These are phyloP conservation scores for Tanypteryx hageni DNA, from an alignment of 2,888 invertebrate genomes.

Conservation along the genomic window DNA sequence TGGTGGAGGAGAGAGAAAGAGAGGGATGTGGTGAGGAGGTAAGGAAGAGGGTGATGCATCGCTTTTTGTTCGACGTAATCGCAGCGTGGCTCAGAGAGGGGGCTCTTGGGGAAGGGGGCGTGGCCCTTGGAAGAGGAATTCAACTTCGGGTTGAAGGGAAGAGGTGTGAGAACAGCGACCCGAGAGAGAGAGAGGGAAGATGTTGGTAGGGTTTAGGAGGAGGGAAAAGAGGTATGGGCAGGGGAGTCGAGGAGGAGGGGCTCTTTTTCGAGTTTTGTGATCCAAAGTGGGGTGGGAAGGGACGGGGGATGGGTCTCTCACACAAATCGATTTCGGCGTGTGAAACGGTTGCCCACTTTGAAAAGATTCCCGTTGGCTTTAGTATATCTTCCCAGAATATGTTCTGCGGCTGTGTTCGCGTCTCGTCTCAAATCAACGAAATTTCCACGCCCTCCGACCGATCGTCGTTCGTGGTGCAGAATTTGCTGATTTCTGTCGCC, in stretches of 20 bases:
- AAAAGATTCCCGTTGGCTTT: not conserved
- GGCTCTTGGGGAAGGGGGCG: not conserved
- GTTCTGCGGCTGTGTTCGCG: not conserved
- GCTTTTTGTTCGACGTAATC: not conserved
- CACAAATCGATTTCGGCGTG: conserved; percentile 12
- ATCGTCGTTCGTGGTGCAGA: too few species aligned
- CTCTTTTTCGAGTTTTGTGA: not conserved
- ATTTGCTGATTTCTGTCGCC: too few species aligned
- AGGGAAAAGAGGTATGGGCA: not conserved
- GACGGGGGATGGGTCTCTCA: conserved; percentile 16
- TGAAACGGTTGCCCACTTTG: conserved; percentile 10
- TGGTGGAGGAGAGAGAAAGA: too few species aligned
- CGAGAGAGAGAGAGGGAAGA: too few species aligned
- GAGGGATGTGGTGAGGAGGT: too few species aligned
- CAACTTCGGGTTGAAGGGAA: not conserved
- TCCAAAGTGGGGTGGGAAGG: not conserved
- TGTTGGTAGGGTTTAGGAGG: too few species aligned
- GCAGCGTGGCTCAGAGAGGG: not conserved
- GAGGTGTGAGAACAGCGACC: not conserved
- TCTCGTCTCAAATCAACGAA: too few species aligned
- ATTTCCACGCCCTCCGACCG: too few species aligned
- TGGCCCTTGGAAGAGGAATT: not conserved
- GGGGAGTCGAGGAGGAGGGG: not conserved
- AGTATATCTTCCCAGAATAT: not conserved
- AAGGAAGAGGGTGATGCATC: not conserved